Percentiles rank a stretch among this genome's conserved stretches.
phyloP scores from a whole-genome alignment of 2,888 invertebrate genomes.

The Oligia latruncula region DNA sequence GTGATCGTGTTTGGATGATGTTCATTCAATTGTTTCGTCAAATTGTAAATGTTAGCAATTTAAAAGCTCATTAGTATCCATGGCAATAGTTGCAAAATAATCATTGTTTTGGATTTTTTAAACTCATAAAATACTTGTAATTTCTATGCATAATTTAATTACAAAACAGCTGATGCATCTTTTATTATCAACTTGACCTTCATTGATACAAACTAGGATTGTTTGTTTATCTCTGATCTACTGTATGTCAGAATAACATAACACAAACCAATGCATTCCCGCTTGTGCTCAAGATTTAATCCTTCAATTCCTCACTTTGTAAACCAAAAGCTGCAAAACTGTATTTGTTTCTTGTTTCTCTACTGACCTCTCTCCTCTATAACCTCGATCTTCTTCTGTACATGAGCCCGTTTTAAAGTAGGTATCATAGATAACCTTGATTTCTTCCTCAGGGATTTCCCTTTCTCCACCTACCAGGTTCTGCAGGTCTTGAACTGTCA shows the following conservation, averaged over 20 bases:
- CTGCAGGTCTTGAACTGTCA: not conserved
- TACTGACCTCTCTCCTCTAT: too few species aligned
- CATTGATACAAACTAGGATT: slow-evolving; percentile 18
- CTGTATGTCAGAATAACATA: slow-evolving; percentile 27
- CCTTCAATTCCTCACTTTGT: not conserved
- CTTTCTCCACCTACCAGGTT: not conserved
- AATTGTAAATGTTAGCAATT: not conserved
- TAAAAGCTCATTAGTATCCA: not conserved
- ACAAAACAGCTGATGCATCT: not conserved
- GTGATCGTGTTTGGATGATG: not conserved
- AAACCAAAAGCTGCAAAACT: not conserved
- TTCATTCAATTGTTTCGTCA: not conserved
- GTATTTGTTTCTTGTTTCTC: not conserved
- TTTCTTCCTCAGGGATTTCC: not conserved
- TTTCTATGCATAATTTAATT: not conserved
- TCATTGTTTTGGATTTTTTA: not conserved
- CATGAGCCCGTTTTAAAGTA: not conserved
- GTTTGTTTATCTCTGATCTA: slow-evolving; percentile 20
- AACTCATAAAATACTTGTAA: not conserved
- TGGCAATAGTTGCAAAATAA: not conserved
- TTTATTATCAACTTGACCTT: slow-evolving; percentile 32
- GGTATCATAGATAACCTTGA: not conserved
- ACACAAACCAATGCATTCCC: slow-evolving; percentile 41
- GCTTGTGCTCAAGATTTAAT: not conserved
- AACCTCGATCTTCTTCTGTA: not conserved